Percentiles rank a stretch among this genome's conserved stretches.
These are phyloP conservation scores for Enteromius thamalakanensis DNA, from an alignment of 2,797 vertebrate genomes.

Conservation along the genomic window DNA sequence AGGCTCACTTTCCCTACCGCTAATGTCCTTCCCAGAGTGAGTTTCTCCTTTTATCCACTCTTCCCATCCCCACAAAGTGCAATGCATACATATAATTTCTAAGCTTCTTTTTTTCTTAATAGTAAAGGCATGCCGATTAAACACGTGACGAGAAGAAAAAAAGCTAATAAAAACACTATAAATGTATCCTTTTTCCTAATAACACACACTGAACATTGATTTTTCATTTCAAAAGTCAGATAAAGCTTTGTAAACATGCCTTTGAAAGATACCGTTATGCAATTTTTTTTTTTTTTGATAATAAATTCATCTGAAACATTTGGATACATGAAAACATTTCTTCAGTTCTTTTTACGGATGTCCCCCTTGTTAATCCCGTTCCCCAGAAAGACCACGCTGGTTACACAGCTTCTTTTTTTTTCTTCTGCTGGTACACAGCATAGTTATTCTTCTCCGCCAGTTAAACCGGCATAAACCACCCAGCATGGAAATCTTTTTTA, in stretches of 20 bases:
- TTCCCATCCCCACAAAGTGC: conserved; percentile 71
- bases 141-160: conserved; percentile 64
- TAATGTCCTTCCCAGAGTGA: conserved; percentile 50
- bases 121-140: conserved; percentile 75
- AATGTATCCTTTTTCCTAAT: conserved; percentile 51
- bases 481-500: not conserved
- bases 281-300: not conserved
- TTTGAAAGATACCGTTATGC: conserved; percentile 64
- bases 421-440: not conserved
- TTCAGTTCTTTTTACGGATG: conserved; percentile 46
- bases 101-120: conserved; percentile 59
- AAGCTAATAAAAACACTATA: conserved; percentile 49
- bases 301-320: conserved; percentile 53
- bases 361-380: conserved; percentile 9
- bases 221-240: conserved; percentile 65
- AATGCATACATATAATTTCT: conserved; percentile 62
- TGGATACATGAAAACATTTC: conserved; percentile 51
- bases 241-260: conserved; percentile 76
- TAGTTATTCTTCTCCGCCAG: not conserved
- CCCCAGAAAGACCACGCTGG: not conserved
- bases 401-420: not conserved
- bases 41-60: conserved; percentile 67
- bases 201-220: conserved; percentile 62
- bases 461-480: not conserved
- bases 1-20: conserved; percentile 38